These are phyloP conservation scores for Chirona hameri DNA, from an alignment of 2,888 invertebrate genomes.

Conservation along the genomic window DNA sequence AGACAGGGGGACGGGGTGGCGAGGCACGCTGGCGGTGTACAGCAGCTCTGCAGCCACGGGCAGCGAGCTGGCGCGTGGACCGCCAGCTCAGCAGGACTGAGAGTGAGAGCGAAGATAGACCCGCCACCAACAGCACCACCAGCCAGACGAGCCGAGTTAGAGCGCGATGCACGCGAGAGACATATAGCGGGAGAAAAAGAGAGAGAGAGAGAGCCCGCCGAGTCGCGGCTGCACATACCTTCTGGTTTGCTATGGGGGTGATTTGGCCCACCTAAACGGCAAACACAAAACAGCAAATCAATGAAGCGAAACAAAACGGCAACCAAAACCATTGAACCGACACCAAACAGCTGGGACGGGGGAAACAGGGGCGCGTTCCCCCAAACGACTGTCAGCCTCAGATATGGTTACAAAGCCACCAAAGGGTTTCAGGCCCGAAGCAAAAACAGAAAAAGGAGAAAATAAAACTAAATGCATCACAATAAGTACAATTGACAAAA, in stretches of 20 bases:
- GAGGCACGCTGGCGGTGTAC: too few species aligned
- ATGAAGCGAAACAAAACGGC: slow-evolving; percentile 13
- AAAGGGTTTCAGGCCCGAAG: neutral
- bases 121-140: too few species aligned
- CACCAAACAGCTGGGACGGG: neutral
- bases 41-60: too few species aligned
- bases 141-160: too few species aligned
- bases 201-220: neutral
- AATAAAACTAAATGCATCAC: too few species aligned
- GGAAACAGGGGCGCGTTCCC: neutral
- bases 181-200: neutral
- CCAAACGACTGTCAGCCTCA: neutral
- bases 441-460: neutral
- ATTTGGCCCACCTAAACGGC: neutral
- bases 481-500: too few species aligned
- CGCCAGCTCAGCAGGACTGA: too few species aligned
- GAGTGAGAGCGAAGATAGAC: too few species aligned
- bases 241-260: slow-evolving; percentile 27
- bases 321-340: neutral
- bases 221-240: neutral
- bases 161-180: too few species aligned
- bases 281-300: slow-evolving; percentile 27
- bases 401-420: neutral
- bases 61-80: too few species aligned
- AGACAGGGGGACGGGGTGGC: too few species aligned